Evolutionary conservation across 2,888 invertebrate species (phyloP), one percentile per base, ranked within the genome.

Genomic region (Melinopterus prodromus): DNA sequence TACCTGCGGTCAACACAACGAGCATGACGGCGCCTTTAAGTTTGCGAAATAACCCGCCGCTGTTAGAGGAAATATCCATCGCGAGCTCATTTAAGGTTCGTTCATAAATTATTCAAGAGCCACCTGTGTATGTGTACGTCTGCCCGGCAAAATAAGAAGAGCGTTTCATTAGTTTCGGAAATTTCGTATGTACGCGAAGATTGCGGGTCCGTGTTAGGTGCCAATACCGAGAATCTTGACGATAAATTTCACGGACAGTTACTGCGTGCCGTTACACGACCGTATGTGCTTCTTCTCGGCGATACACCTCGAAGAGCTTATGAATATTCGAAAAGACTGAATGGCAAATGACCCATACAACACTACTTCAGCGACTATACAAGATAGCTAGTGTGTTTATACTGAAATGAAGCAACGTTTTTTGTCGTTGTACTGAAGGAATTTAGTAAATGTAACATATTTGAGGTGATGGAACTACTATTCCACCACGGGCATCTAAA

Each of bases 161-260:
- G 53, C 12, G 53, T 53, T 53, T 53, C 53, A 53, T 53, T 53
- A 53, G 53, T 53, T 53, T 53, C 9, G 5, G 53, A 53, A 53
- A 53, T 53, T 53, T 53, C 53, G 53, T 53, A 26, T 26, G 53
- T 53, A 53, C 53, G 7, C 53, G 2, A 53, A 9, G 53, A 53
- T 53, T 53, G 53, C 5, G 53, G 12, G 53, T 9, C 74, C 26
- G 74, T 74, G 74, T 74, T 74, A 74, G 36, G 9, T 74, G 74
- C 36, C 74, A 74, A 71, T 71, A 71, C 26, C 12, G 9, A 35
- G 74, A 74, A 74, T 35, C 74, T 14, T 7, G 35, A 37, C 71
- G 35, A 71, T 71, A 71, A 71, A 71, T 71, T 71, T 71, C n/a
- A 35, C 71, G 35, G 71, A 71, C 71, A 71, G 71, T 71, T 71